These are phyloP conservation scores for Altica lythri DNA, from an alignment of 2,888 invertebrate genomes.

Conservation along the genomic window DNA sequence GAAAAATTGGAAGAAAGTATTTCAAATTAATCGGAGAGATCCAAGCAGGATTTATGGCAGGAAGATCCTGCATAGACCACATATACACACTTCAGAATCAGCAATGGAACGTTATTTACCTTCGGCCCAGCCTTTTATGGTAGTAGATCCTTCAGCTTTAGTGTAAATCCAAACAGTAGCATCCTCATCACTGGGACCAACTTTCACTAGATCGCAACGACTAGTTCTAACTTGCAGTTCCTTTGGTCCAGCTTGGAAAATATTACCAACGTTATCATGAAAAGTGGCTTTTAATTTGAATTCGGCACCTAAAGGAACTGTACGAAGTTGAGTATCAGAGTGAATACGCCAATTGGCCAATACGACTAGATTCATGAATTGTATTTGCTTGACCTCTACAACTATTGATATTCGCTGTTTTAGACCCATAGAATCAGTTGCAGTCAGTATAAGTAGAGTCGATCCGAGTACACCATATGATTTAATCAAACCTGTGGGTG, in stretches of 20 bases:
- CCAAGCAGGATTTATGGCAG: too few species aligned
- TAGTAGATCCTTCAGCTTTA: slow-evolving; percentile 59
- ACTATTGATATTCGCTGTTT: slow-evolving; percentile 60
- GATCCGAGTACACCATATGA: slow-evolving; percentile 54
- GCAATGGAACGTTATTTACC: slow-evolving; percentile 34
- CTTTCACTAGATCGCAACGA: slow-evolving; percentile 55
- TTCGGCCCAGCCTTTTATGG: slow-evolving; percentile 60
- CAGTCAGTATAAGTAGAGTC: slow-evolving; percentile 57
- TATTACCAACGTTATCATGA: slow-evolving; percentile 62
- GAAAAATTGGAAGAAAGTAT: too few species aligned
- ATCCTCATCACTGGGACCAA: slow-evolving; percentile 58
- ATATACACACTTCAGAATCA: too few species aligned
- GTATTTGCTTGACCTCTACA: slow-evolving; percentile 60
- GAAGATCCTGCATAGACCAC: too few species aligned
- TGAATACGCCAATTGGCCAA: slow-evolving; percentile 50
- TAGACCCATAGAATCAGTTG: slow-evolving; percentile 60
- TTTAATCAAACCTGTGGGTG: slow-evolving; percentile 50
- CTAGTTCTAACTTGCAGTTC: slow-evolving; percentile 59
- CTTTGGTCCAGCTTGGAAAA: slow-evolving; percentile 60
- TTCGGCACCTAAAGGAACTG: slow-evolving; percentile 61
- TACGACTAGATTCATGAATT: slow-evolving; percentile 57
- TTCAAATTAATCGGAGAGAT: too few species aligned
- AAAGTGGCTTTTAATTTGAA: slow-evolving; percentile 59
- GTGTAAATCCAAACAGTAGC: slow-evolving; percentile 57
- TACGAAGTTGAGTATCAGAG: slow-evolving; percentile 41